Evolutionary conservation across 2,113 vertebrate species (phyloP).

Genomic region (Melanostigma gelatinosum): DNA sequence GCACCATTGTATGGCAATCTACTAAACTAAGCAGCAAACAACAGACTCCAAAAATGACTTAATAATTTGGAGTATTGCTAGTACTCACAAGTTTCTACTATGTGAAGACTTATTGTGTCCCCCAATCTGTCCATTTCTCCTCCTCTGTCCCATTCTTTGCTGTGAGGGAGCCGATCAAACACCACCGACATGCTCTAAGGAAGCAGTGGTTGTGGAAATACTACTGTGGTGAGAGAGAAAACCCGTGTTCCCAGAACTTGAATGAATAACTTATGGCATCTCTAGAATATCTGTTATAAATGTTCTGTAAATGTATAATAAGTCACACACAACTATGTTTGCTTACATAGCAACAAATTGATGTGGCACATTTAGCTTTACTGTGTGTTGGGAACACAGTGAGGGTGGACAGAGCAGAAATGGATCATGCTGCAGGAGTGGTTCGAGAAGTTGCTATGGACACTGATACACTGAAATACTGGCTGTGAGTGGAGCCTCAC

Average conservation of each 20-base stretch:
- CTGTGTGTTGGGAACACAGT: not conserved
- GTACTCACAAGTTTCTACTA: not conserved
- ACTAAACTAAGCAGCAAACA: not conserved
- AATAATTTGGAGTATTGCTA: not conserved
- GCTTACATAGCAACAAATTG: not conserved
- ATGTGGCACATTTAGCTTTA: not conserved
- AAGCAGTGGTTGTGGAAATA: conserved; percentile 32
- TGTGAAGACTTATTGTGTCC: not conserved
- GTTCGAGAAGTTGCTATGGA: not conserved
- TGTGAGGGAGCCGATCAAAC: conserved; percentile 27
- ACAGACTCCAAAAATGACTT: not conserved
- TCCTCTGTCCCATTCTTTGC: conserved; percentile 6
- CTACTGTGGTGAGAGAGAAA: conserved; percentile 3
- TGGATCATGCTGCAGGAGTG: not conserved
- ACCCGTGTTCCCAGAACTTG: conserved; percentile 7
- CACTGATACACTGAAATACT: not conserved
- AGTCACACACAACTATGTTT: not conserved
- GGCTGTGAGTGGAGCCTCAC: not conserved
- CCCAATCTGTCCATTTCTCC: not conserved
- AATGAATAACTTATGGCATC: conserved; percentile 1
- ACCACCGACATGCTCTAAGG: conserved; percentile 39
- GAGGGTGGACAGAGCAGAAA: not conserved
- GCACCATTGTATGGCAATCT: not conserved
- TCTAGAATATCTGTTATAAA: not conserved
- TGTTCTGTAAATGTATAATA: not conserved